Evolutionary conservation across 2,888 invertebrate species (phyloP), one percentile per base, ranked within the genome.

Genomic region (Athalia cordata): DNA sequence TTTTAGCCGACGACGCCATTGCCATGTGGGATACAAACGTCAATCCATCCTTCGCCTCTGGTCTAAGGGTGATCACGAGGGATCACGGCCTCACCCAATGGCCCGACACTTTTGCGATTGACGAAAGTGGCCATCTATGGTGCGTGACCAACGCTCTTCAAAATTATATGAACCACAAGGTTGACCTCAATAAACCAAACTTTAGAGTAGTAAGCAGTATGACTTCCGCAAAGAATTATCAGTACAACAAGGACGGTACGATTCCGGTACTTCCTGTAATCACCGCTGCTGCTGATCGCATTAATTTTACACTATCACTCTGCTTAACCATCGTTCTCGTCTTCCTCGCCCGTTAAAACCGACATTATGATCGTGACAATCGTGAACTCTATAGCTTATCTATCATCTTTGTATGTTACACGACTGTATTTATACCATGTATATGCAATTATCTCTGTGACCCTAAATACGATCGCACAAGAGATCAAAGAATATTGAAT

Each of bases 71-170:
- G 47, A 93, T 95, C 79, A 93, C 94, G 4, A 92, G 93, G 82
- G 95, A 95, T 87, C 91, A 92, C 65, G 92, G 92, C 79, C 93
- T 93, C 84, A 93, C 95, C 81, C 95, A 95, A 87, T 95, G 95
- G 95, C 93, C 94, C 0, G 94, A 94, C 85, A 93, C 94, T 4
- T 94, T 95, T 87, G 92, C 93, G 2, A 94, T 95, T 84, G 94
- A 95, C 85, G 92, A 92, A 79, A 89, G 90, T 75, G 95, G 95
- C 49, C 93, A 93, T 85, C 89, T 95, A 6, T 94, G 93, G 87
- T 93, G 94, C 8, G 91, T 95, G 8, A 91, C 94, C n/a, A 95
- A 95, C 88, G 91, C 93, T 72, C 88, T 95, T 80, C 94, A 93
- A 83, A 93, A 93, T 87, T 94, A 94, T 85, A 92, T 95, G 57